Conservation (phyloP, 2,888 invertebrate species). For the Cheiracanthium punctorium region DNA sequence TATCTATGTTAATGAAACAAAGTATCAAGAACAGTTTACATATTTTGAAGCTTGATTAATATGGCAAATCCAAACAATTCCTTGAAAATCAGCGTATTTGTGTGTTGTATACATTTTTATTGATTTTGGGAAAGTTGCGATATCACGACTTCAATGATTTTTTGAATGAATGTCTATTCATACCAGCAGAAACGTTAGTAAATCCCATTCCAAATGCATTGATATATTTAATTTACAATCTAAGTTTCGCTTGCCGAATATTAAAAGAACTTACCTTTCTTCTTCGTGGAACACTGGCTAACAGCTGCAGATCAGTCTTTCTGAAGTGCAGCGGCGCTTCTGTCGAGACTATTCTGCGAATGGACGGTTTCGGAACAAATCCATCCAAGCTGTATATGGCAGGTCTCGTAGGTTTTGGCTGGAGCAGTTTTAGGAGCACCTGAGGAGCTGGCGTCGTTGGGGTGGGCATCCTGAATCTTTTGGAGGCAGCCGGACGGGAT, state of each 20-base stretch:
- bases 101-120: no score
- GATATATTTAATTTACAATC: neutral
- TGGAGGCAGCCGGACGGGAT: conserved; percentile 28
- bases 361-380: conserved; percentile 72
- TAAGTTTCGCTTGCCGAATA: neutral
- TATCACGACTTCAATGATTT: no score
- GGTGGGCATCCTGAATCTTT: conserved; percentile 49
- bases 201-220: neutral
- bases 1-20: no score
- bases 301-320: conserved; percentile 42
- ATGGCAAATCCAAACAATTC: no score
- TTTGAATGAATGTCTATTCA: no score
- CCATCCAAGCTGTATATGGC: conserved; percentile 73
- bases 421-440: conserved; percentile 71
- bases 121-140: no score
- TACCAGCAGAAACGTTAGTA: no score
- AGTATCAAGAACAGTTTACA: no score
- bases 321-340: conserved; percentile 63
- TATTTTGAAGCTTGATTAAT: no score
- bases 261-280: conserved; percentile 41
- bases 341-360: conserved; percentile 61
- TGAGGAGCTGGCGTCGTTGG: conserved; percentile 61
- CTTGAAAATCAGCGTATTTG: no score
- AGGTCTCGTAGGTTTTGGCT: conserved; percentile 71
- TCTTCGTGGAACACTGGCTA: conserved; percentile 41